phyloP scores from a whole-genome alignment of 2,888 invertebrate species.

The Slavum lentiscoides region DNA sequence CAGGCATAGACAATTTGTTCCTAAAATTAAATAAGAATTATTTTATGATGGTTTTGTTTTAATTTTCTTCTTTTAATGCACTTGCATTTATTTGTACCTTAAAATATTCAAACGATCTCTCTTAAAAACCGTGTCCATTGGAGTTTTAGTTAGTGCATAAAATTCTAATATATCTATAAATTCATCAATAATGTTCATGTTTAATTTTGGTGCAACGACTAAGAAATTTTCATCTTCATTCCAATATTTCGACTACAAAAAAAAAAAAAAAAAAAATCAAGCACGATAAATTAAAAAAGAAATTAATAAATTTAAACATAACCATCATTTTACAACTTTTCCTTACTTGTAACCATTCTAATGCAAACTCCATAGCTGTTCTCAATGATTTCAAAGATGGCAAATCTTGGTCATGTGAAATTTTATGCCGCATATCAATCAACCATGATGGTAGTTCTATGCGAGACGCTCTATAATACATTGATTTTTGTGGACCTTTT shows the following conservation, averaged over 20 bases:
- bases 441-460: slow-evolving; percentile 79
- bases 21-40: slow-evolving; percentile 1
- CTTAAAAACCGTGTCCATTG: neutral
- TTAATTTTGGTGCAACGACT: slow-evolving; percentile 12
- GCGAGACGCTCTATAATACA: slow-evolving; percentile 67
- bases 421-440: slow-evolving; percentile 75
- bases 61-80: neutral
- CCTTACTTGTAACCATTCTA: slow-evolving; percentile 70
- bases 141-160: slow-evolving; percentile 29
- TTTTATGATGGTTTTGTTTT: neutral
- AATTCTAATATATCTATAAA: slow-evolving; percentile 33
- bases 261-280: slow-evolving; percentile 10
- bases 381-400: slow-evolving; percentile 69
- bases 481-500: slow-evolving; percentile 59
- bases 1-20: slow-evolving; percentile 1
- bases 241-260: slow-evolving; percentile 44
- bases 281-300: no score
- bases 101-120: slow-evolving; percentile 24
- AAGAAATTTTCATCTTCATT: slow-evolving; percentile 30
- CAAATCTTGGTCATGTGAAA: slow-evolving; percentile 72
- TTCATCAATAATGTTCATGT: slow-evolving; percentile 7
- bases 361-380: slow-evolving; percentile 67
- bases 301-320: neutral
- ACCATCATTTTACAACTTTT: neutral
- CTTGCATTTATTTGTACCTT: slow-evolving; percentile 5